phyloP scores from a whole-genome alignment of 2,113 vertebrate genomes.

The Miniopterus natalensis region DNA sequence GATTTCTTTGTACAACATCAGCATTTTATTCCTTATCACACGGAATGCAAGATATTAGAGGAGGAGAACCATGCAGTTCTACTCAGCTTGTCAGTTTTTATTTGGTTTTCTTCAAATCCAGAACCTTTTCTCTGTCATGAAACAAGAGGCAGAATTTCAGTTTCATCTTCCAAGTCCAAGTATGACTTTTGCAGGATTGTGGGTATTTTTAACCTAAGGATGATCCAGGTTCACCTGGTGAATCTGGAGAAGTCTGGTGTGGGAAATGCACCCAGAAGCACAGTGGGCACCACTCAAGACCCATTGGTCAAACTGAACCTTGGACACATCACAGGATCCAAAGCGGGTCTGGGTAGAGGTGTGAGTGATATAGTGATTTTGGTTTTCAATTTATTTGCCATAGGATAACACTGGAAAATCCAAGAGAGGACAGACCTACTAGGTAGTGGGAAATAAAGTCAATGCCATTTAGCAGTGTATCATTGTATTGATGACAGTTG shows the following conservation, averaged over 20 bases:
- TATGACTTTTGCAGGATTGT: neutral
- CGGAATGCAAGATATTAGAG: neutral
- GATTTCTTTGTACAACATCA: neutral
- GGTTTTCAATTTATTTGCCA: neutral
- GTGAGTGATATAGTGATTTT: neutral
- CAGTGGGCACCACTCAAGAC: neutral
- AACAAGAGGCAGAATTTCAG: neutral
- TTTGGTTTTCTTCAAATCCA: neutral
- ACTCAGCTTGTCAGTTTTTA: neutral
- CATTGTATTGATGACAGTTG: neutral
- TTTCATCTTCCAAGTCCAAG: neutral
- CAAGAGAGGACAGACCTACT: neutral
- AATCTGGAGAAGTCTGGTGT: neutral
- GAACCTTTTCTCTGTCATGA: neutral
- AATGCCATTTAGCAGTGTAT: neutral
- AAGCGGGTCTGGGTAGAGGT: neutral
- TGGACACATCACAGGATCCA: neutral
- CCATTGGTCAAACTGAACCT: neutral
- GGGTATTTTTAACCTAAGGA: neutral
- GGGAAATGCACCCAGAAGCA: neutral
- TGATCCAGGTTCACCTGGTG: neutral
- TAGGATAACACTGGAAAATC: neutral
- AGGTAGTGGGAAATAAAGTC: neutral
- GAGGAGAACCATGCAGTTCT: neutral
- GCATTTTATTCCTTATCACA: neutral